phyloP scores from a whole-genome alignment of 2,113 vertebrate genomes.

The Trinectes maculatus region DNA sequence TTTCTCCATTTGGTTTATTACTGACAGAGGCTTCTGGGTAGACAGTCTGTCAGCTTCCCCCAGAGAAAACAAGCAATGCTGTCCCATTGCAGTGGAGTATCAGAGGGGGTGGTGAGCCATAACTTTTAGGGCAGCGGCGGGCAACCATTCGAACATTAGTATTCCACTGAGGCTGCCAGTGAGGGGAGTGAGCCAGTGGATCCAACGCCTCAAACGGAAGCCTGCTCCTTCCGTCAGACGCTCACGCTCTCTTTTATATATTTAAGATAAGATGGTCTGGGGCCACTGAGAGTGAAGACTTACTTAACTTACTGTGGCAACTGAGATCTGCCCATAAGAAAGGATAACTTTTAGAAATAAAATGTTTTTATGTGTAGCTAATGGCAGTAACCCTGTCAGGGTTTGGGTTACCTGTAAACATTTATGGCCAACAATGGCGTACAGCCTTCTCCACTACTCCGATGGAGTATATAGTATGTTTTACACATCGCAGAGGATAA shows the following conservation, averaged over 20 bases:
- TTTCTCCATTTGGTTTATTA: slow-evolving; percentile 62
- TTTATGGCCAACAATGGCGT: background rate
- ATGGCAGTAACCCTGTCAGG: too few species aligned
- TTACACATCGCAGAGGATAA: background rate
- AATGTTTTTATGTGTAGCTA: background rate
- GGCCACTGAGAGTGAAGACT: slow-evolving; percentile 1
- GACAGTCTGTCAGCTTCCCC: slow-evolving; percentile 59
- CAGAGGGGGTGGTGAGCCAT: slow-evolving; percentile 45
- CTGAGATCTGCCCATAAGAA: background rate
- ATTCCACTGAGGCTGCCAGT: slow-evolving; percentile 68
- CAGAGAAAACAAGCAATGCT: slow-evolving; percentile 55
- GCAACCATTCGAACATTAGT: slow-evolving; percentile 72
- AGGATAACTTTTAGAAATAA: background rate
- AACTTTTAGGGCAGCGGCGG: slow-evolving; percentile 64
- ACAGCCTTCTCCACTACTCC: background rate
- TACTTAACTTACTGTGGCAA: background rate
- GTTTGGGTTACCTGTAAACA: background rate
- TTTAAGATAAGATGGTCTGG: slow-evolving; percentile 30
- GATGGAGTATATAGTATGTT: slow-evolving; percentile 6
- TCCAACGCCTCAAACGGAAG: slow-evolving; percentile 48
- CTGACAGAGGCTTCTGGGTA: slow-evolving; percentile 46
- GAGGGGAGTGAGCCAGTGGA: slow-evolving; percentile 54
- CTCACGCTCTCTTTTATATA: slow-evolving; percentile 25
- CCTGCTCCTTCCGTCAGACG: slow-evolving; percentile 40
- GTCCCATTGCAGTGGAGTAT: slow-evolving; percentile 42